These are phyloP conservation scores for Chaenogobius annularis DNA, from an alignment of 2,113 vertebrate genomes.

Conservation along the genomic window DNA sequence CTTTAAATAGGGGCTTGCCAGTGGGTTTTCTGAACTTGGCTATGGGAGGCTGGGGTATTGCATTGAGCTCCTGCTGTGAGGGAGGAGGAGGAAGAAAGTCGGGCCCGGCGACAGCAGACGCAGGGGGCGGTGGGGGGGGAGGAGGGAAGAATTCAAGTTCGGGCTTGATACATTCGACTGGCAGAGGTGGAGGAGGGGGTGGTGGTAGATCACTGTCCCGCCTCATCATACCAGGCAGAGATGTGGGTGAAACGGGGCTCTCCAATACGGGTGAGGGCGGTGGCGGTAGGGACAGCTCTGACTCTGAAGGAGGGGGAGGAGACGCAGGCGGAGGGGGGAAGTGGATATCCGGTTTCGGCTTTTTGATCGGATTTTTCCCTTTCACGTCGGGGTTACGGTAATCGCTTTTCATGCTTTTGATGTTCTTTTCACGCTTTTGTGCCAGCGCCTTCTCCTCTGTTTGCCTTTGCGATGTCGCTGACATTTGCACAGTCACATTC, in stretches of 20 bases:
- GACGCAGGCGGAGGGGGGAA: slow-evolving; percentile 81
- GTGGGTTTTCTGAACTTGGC: slow-evolving; percentile 57
- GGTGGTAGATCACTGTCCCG: slow-evolving; percentile 79
- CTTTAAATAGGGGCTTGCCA: slow-evolving; percentile 70
- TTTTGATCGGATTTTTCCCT: slow-evolving; percentile 61
- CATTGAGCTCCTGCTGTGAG: slow-evolving; percentile 73
- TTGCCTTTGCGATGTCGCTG: slow-evolving; percentile 38
- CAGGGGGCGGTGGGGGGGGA: slow-evolving; percentile 63
- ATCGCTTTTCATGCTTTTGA: slow-evolving; percentile 61
- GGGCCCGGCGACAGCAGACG: slow-evolving; percentile 37
- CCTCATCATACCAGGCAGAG: slow-evolving; percentile 56
- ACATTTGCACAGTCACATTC: slow-evolving; percentile 36
- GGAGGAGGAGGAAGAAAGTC: slow-evolving; percentile 74
- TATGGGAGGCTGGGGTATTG: slow-evolving; percentile 59
- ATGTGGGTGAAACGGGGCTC: slow-evolving; percentile 44
- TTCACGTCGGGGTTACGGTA: slow-evolving; percentile 49
- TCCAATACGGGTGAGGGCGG: slow-evolving; percentile 80
- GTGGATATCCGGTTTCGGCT: slow-evolving; percentile 75
- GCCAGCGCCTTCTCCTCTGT: slow-evolving; percentile 34
- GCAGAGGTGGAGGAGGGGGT: slow-evolving; percentile 74
- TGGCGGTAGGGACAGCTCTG: slow-evolving; percentile 84
- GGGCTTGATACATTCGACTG: slow-evolving; percentile 66
- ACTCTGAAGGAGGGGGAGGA: slow-evolving; percentile 82
- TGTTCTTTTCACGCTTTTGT: slow-evolving; percentile 49
- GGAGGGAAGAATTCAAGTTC: slow-evolving; percentile 73